A percentile compares a stretch with the other conserved stretches of the same genome.
Conservation (phyloP, 2,797 vertebrate genomes). For the Melanotaenia boesemani region DNA sequence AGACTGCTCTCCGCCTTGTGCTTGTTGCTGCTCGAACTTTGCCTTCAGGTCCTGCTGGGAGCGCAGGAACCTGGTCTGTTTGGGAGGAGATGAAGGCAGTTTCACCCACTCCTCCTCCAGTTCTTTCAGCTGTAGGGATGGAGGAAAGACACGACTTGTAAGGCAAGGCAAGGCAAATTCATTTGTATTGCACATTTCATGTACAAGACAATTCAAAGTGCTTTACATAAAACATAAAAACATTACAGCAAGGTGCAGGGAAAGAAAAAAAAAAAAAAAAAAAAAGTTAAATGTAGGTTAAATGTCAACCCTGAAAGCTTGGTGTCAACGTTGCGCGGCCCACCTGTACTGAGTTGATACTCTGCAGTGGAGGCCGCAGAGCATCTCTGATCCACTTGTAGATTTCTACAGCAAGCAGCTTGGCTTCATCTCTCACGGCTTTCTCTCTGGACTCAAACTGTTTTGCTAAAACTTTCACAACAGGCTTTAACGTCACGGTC, state of each 20-base stretch:
- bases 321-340: neutral
- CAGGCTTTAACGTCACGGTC: slow-evolving; percentile 94
- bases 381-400: slow-evolving; percentile 98
- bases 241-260: too few species aligned
- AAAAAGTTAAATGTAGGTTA: too few species aligned
- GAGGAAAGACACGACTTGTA: neutral
- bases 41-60: slow-evolving; percentile 97
- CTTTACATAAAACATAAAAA: too few species aligned
- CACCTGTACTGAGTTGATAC: slow-evolving; percentile 97
- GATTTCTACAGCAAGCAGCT: slow-evolving; percentile 93
- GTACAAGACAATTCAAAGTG: too few species aligned
- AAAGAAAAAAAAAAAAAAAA: too few species aligned
- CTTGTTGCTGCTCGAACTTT: slow-evolving; percentile 94
- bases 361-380: slow-evolving; percentile 90
- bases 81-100: slow-evolving; percentile 88
- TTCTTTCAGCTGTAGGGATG: slow-evolving; percentile 90
- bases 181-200: too few species aligned
- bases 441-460: slow-evolving; percentile 99
- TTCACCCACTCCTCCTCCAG: slow-evolving; percentile 98
- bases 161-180: too few species aligned
- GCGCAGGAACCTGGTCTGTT: slow-evolving; percentile 92
- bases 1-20: slow-evolving; percentile 87
- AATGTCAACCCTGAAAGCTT: neutral
- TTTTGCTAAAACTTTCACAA: slow-evolving; percentile 96
- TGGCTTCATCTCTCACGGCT: slow-evolving; percentile 96